These are phyloP conservation scores for Cynoglossus semilaevis DNA, from an alignment of 2,113 vertebrate species.

Conservation along the genomic window DNA sequence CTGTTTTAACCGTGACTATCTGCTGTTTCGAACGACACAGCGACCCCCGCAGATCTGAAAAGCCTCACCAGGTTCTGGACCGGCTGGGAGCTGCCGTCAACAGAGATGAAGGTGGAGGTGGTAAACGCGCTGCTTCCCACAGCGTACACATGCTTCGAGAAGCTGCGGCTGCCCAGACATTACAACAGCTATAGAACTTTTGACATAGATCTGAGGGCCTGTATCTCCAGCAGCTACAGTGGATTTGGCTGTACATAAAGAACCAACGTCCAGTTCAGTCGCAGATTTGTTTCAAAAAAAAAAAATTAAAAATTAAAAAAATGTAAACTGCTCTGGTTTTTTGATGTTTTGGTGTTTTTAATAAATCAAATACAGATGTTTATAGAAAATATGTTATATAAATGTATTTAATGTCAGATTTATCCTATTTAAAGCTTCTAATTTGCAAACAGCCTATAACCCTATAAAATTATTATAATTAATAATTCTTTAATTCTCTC, in stretches of 20 bases:
- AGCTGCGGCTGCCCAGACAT: slow-evolving; percentile 50
- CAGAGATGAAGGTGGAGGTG: slow-evolving; percentile 50
- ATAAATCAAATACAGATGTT: neutral
- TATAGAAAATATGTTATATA: too few species aligned
- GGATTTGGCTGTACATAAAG: slow-evolving; percentile 39
- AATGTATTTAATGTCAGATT: too few species aligned
- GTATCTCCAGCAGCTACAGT: slow-evolving; percentile 33
- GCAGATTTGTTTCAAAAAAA: too few species aligned
- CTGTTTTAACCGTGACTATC: neutral
- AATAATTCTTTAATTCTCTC: too few species aligned
- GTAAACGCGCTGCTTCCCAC: slow-evolving; percentile 33
- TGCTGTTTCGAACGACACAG: slow-evolving; percentile 13
- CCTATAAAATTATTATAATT: too few species aligned
- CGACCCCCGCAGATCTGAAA: slow-evolving; percentile 36
- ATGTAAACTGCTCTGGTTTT: too few species aligned
- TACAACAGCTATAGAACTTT: slow-evolving; percentile 28
- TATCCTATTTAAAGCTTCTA: too few species aligned
- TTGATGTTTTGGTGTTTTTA: neutral
- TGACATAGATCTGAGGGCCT: slow-evolving; percentile 37
- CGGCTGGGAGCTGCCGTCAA: slow-evolving; percentile 51
- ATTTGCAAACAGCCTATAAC: too few species aligned
- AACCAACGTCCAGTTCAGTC: neutral
- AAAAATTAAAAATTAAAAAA: too few species aligned
- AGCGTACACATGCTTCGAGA: slow-evolving; percentile 50
- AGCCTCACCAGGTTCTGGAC: slow-evolving; percentile 53